Base-by-base conservation (phyloP, 2,888 invertebrate genomes). In the Pseudococcus longispinus region DNA sequence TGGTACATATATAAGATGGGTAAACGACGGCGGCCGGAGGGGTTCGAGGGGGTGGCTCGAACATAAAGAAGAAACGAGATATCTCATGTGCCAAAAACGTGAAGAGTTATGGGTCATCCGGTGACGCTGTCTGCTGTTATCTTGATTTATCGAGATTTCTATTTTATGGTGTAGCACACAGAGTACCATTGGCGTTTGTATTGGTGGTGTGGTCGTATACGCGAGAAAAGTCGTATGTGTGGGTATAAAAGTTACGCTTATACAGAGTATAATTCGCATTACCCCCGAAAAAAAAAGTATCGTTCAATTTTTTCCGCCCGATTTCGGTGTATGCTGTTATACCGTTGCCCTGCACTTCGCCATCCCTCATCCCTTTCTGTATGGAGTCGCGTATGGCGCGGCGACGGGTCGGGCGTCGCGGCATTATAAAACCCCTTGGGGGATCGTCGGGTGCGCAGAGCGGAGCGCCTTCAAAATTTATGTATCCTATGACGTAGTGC, bases 101-200 rank as follows among this genome's bases (percentile, higher is more conserved):
- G 87, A 87, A 87, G 87, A 87, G 87, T 87, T 87, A 87, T 87
- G 87, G 87, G 87, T 87, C 87, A 87, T 83, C 83, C 87, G 74
- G 87, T 87, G 84, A 87, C 87, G 87, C 83, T 87, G 83, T 74
- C 74, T 83, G 84, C 87, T 80, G 87, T 87, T 87, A 87, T 87
- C 87, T 87, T 87, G 87, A 87, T 87, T 87, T 87, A 87, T 87
- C 74, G 87, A 77, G 83, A 87, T 83, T 87, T 82, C 87, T 55
- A 77, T 65, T 87, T 74, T 83, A 84, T 74, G 55, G 51, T 60
- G 60, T 60, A 60, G 60, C 60, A 60, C 60, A 60, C 60, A n/a
- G 44, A 60, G 60, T 60, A 60, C n/a, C 74, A 32, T 32, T 32
- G 51, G 51, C 55, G 46, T 55, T 15, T 26, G 82, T 82, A 20